phyloP scores from a whole-genome alignment of 2,888 invertebrate species.

The Lycophotia porphyrea region DNA sequence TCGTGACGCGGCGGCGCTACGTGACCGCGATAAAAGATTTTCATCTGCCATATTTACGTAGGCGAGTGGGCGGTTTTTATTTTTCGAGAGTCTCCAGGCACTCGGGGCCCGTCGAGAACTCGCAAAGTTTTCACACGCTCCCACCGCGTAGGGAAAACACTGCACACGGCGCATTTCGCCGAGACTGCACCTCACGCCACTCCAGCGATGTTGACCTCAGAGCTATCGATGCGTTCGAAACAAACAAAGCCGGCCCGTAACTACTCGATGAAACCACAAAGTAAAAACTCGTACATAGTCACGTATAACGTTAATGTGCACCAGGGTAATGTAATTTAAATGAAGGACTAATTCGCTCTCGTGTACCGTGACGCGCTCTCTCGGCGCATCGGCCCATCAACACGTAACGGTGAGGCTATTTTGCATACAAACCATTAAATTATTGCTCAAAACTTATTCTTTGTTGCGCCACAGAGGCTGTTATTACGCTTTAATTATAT shows the following conservation, averaged over 20 bases:
- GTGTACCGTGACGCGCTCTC: slow-evolving; percentile 88
- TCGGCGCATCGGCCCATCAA: slow-evolving; percentile 87
- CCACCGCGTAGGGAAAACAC: slow-evolving; percentile 78
- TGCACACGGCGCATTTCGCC: slow-evolving; percentile 62
- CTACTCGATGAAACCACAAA: slow-evolving; percentile 74
- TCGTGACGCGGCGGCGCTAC: slow-evolving; percentile 89
- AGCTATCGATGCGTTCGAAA: slow-evolving; percentile 78
- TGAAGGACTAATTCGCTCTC: slow-evolving; percentile 89
- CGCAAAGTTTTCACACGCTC: slow-evolving; percentile 87
- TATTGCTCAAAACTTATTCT: slow-evolving; percentile 90
- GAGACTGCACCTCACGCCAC: slow-evolving; percentile 58
- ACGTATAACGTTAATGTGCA: slow-evolving; percentile 82
- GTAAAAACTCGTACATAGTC: slow-evolving; percentile 79
- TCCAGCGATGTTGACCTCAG: slow-evolving; percentile 77
- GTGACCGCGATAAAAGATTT: slow-evolving; percentile 91
- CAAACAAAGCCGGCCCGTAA: slow-evolving; percentile 75
- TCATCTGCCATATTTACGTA: slow-evolving; percentile 90
- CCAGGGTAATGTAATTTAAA: slow-evolving; percentile 88
- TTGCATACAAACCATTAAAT: slow-evolving; percentile 90
- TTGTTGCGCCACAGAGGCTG: slow-evolving; percentile 89
- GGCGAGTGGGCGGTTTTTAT: slow-evolving; percentile 90
- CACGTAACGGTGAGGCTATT: slow-evolving; percentile 89
- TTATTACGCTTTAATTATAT: slow-evolving; percentile 89
- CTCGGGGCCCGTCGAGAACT: slow-evolving; percentile 76
- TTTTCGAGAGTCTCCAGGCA: slow-evolving; percentile 85